Percentiles rank a stretch among this genome's conserved stretches.
phyloP scores from a whole-genome alignment of 1,140 invertebrate genomes.

The Panagrolaimus sp. region DNA sequence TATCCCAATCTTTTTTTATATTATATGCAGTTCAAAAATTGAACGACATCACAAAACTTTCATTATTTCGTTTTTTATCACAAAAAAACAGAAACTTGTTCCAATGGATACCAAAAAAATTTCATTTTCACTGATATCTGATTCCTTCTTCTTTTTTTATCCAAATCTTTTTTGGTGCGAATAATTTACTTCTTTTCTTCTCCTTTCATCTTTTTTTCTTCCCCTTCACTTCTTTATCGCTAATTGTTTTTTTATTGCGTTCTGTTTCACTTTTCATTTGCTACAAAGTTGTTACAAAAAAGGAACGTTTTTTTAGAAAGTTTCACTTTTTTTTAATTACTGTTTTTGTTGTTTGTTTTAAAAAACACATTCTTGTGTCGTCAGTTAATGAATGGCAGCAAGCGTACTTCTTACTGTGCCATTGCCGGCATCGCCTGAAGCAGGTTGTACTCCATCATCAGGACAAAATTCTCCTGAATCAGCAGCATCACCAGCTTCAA shows the following conservation, averaged over 20 bases:
- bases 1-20: conserved; percentile 1
- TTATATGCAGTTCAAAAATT: neutral
- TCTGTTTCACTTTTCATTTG: too few species aligned
- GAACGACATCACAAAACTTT: conserved; percentile 3
- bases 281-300: too few species aligned
- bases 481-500: neutral
- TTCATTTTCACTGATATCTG: neutral
- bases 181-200: conserved; percentile 1
- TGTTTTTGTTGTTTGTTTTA: neutral
- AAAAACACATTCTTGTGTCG: too few species aligned
- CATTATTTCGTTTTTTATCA: neutral
- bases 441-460: conserved; percentile 6
- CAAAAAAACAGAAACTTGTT: conserved; percentile 11
- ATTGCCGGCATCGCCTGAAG: neutral
- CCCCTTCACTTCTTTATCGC: neutral
- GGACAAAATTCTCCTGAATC: conserved; percentile 19
- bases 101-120: neutral
- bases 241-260: neutral
- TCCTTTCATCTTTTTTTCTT: neutral
- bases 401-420: conserved; percentile 19
- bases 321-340: conserved; percentile 8
- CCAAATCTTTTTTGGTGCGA: neutral
- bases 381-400: conserved; percentile 16
- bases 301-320: neutral
- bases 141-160: conserved; percentile 9